phyloP scores from a whole-genome alignment of 2,113 vertebrate species.

The Limnothrissa miodon region DNA sequence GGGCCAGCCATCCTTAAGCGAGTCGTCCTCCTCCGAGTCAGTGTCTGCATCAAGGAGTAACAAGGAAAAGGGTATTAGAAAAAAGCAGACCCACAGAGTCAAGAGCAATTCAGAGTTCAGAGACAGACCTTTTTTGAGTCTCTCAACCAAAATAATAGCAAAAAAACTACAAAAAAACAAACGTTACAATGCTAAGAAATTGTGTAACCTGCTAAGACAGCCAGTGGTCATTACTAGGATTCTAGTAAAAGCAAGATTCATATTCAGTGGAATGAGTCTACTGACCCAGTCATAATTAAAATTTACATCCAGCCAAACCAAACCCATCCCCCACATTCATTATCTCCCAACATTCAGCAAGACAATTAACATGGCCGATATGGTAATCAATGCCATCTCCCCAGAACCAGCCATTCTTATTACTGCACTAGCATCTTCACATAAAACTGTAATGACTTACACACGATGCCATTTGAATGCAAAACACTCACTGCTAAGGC shows the following conservation, averaged over 20 bases:
- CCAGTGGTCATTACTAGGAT: background rate
- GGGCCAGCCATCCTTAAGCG: slow-evolving; percentile 83
- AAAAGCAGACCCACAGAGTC: slow-evolving; percentile 16
- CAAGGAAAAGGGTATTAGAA: slow-evolving; percentile 48
- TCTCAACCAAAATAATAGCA: background rate
- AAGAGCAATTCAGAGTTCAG: background rate
- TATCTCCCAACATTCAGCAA: slow-evolving; percentile 2
- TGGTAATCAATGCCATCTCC: slow-evolving; percentile 13
- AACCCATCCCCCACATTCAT: background rate
- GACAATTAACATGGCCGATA: background rate
- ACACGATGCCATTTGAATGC: background rate
- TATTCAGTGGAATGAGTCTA: background rate
- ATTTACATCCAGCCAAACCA: background rate
- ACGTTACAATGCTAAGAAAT: background rate
- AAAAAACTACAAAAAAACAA: no score
- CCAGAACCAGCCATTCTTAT: background rate
- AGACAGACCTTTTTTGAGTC: background rate
- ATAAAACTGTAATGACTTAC: slow-evolving; percentile 4
- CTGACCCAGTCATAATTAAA: background rate
- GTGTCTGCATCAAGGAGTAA: slow-evolving; percentile 84
- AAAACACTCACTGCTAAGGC: background rate
- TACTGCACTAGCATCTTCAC: background rate
- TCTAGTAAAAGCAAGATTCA: background rate
- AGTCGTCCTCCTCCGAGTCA: slow-evolving; percentile 88
- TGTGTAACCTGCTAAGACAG: background rate